phyloP scores from a whole-genome alignment of 2,113 vertebrate species.

The Tragelaphus buxtoni region DNA sequence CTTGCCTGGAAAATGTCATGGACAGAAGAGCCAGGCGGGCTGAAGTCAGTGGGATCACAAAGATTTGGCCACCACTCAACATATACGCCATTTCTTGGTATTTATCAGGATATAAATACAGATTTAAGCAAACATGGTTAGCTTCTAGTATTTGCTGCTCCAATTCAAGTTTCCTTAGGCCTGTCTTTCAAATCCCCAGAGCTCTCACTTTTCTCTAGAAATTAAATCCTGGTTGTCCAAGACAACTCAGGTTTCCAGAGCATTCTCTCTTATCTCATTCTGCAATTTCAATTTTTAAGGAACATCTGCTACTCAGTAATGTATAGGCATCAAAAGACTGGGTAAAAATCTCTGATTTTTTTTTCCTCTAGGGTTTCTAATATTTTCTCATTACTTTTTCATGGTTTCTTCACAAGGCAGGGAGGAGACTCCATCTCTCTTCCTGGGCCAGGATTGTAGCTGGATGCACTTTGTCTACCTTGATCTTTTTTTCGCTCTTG shows the following conservation, averaged over 20 bases:
- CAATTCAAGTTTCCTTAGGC: background rate
- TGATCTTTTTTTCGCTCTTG: background rate
- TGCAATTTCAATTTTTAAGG: background rate
- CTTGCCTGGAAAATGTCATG: background rate
- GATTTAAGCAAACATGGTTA: background rate
- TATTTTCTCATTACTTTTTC: background rate
- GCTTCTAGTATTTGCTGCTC: background rate
- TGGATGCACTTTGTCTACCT: background rate
- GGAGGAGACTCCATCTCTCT: accelerated
- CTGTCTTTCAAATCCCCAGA: background rate
- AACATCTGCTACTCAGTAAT: background rate
- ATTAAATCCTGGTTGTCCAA: background rate
- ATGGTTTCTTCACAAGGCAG: background rate
- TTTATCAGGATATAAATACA: background rate
- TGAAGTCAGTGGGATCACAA: background rate
- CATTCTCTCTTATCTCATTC: background rate
- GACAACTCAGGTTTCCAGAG: background rate
- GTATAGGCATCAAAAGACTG: background rate
- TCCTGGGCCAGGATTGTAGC: background rate
- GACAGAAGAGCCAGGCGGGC: background rate
- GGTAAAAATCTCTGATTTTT: no score
- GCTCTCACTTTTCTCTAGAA: background rate
- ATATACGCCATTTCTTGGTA: accelerated
- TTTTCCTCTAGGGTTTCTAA: background rate
- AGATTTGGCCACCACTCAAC: background rate